Base-by-base conservation (phyloP, 2,113 vertebrate genomes). In the Colaptes auratus region DNA sequence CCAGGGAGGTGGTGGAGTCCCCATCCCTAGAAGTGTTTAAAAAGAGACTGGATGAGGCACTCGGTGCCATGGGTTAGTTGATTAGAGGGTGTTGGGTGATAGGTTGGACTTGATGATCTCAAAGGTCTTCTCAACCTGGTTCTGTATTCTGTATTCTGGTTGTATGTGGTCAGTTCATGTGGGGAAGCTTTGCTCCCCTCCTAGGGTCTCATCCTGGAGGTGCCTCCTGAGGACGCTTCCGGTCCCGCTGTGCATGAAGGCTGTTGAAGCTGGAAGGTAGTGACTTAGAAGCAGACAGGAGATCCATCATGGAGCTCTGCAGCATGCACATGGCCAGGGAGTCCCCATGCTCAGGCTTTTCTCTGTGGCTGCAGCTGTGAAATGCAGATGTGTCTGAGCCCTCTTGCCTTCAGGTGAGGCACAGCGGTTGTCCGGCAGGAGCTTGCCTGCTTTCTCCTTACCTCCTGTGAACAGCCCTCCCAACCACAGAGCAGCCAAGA, bases 151-250 rank as follows among this genome's bases (percentile, higher is more conserved):
- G 39, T 39, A 39, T 39, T 39, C 39, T 39, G 39, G 12, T 39
- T 39, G 39, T n/a, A 15, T 9, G 10, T 15, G 39, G 21, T n/a
- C 70, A 84, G 59, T 1, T 0, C 8, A 20, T 0, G 2, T 19
- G 50, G 28, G 72, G 31, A 53, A 69, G 24, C 66, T 85, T 73
- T 46, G 35, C 35, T 35, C 72, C 42, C 78, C 70, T 75, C 21
- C 36, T 2, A 11, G 21, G 24, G 24, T 60, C 31, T 52, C 9
- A 3, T 84, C 72, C 48, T 21, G 17, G 55, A 30, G 3, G 0
- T 72, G 9, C 20, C 42, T 80, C 53, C 36, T 44, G 70, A 50
- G 58, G 59, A 8, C 58, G 17, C 12, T 89, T 63, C 63, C 55
- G 44, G 63, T 76, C 63, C 82, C 63, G 48, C 15, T 56, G 3